These are phyloP conservation scores for Bembecia ichneumoniformis DNA, from an alignment of 2,888 invertebrate species.

Conservation along the genomic window DNA sequence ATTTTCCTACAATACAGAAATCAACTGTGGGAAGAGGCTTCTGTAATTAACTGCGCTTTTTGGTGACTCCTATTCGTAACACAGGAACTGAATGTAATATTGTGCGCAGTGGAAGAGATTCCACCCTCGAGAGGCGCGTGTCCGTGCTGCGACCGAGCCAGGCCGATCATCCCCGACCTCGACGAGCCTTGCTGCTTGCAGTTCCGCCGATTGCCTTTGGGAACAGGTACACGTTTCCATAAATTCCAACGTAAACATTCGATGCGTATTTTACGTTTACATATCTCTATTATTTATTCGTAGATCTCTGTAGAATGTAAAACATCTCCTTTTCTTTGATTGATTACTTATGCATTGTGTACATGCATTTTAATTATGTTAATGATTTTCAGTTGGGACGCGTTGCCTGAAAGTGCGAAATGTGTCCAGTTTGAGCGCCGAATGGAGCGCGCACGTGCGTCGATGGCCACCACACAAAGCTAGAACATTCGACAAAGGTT, in stretches of 20 bases:
- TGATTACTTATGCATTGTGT: too few species aligned
- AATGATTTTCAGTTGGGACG: slow-evolving; percentile 20
- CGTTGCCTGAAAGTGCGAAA: slow-evolving; percentile 32
- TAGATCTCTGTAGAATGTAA: too few species aligned
- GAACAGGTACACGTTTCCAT: slow-evolving; percentile 23
- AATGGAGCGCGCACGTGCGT: slow-evolving; percentile 27
- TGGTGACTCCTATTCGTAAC: too few species aligned
- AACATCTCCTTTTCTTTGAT: too few species aligned
- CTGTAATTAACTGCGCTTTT: too few species aligned
- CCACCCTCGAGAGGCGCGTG: slow-evolving; percentile 33
- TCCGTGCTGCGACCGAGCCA: slow-evolving; percentile 16
- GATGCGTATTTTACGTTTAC: too few species aligned
- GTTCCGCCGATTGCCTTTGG: slow-evolving; percentile 27
- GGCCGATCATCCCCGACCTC: slow-evolving; percentile 18
- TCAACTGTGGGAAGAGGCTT: too few species aligned
- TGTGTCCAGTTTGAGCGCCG: slow-evolving; percentile 24
- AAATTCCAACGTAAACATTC: too few species aligned
- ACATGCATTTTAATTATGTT: background rate
- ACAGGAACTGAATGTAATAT: too few species aligned
- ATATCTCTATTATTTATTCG: too few species aligned
- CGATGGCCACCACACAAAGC: slow-evolving; percentile 21
- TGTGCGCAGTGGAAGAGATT: slow-evolving; percentile 25
- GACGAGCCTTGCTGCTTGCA: slow-evolving; percentile 30
- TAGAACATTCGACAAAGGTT: background rate
- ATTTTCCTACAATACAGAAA: too few species aligned